Percentiles rank a stretch among this genome's conserved stretches.
These are phyloP conservation scores for Poecilia wingei DNA, from an alignment of 2,797 vertebrate species.

Conservation along the genomic window DNA sequence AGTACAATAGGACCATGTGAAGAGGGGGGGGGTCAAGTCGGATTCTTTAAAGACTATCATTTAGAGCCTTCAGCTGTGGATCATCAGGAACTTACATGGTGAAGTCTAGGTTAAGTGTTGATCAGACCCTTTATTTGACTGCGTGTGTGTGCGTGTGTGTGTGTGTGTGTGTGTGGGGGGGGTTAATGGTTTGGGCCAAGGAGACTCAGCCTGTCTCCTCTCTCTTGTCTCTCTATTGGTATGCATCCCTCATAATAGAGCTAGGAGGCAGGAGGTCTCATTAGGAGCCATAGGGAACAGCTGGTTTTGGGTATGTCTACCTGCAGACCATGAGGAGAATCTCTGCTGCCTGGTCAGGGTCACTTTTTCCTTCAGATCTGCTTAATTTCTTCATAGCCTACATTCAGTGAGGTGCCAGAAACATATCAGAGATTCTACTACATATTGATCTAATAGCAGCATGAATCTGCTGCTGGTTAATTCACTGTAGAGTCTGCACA, in stretches of 20 bases:
- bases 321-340: not conserved
- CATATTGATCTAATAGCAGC: not conserved
- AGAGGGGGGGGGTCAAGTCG: slow-evolving; percentile 33
- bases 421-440: not conserved
- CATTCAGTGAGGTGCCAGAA: not conserved
- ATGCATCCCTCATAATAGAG: slow-evolving; percentile 77
- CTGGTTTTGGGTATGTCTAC: not conserved
- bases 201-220: slow-evolving; percentile 66
- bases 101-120: slow-evolving; percentile 67
- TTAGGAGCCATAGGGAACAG: slow-evolving; percentile 62
- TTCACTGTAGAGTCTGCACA: not conserved
- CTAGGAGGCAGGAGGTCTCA: slow-evolving; percentile 76
- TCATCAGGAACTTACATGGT: slow-evolving; percentile 70
- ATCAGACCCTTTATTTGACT: slow-evolving; percentile 64
- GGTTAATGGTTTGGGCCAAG: slow-evolving; percentile 64
- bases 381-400: not conserved
- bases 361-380: not conserved
- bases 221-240: slow-evolving; percentile 75
- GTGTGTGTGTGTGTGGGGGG: slow-evolving; percentile 14
- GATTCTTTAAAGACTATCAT: slow-evolving; percentile 76
- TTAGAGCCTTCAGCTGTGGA: slow-evolving; percentile 74
- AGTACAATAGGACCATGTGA: slow-evolving; percentile 75
- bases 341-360: not conserved
- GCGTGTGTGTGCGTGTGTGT: not conserved
- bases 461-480: not conserved